These are phyloP conservation scores for Coenonympha arcania DNA, from an alignment of 2,888 invertebrate species.

Conservation along the genomic window DNA sequence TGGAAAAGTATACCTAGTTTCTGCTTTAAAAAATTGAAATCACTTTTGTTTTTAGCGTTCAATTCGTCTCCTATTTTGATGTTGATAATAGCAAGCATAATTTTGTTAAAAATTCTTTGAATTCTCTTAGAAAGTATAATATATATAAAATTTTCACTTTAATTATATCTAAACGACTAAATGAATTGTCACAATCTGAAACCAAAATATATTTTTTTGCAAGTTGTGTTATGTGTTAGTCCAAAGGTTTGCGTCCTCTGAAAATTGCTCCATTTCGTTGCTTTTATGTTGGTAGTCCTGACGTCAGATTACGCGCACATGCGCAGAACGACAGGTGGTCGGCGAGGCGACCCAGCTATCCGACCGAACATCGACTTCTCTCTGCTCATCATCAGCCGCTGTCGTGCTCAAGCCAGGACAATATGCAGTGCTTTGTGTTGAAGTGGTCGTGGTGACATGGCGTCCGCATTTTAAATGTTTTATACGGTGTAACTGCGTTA, in stretches of 20 bases:
- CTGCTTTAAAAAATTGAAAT: no score
- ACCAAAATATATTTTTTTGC: not conserved
- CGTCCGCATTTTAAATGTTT: constrained; percentile 62
- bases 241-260: constrained; percentile 44
- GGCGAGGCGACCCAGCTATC: constrained; percentile 70
- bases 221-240: not conserved
- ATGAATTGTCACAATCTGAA: no score
- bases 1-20: no score
- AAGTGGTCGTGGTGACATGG: constrained; percentile 74
- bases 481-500: constrained; percentile 50
- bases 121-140: no score
- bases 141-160: no score
- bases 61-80: no score
- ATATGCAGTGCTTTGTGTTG: constrained; percentile 73
- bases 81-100: no score
- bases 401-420: constrained; percentile 71
- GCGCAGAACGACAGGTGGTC: constrained; percentile 76
- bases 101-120: no score
- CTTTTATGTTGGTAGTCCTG: constrained; percentile 56
- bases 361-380: constrained; percentile 73
- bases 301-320: constrained; percentile 70
- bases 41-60: no score
- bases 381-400: constrained; percentile 75
- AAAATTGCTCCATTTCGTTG: constrained; percentile 38
- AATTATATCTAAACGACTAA: no score